Percentiles rank a stretch among this genome's conserved stretches.
Conservation (phyloP, 2,113 vertebrate genomes). For the Bubalus kerabau region DNA sequence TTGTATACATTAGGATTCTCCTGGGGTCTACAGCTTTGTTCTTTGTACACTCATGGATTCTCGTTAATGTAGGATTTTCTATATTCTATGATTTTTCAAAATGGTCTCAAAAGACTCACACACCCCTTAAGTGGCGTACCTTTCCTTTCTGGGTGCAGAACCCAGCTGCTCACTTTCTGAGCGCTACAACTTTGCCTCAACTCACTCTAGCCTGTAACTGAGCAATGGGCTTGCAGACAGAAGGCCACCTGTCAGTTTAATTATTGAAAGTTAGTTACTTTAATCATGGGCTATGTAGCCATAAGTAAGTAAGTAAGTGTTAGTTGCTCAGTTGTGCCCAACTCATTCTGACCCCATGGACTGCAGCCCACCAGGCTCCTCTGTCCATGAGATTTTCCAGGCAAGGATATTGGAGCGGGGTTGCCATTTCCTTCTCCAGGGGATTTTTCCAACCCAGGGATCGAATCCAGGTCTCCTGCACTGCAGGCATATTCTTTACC, state of each 20-base stretch:
- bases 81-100: neutral
- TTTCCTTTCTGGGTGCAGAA: constrained; percentile 36
- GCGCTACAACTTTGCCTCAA: neutral
- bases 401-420: neutral
- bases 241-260: constrained; percentile 29
- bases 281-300: neutral
- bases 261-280: neutral
- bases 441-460: neutral
- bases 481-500: neutral
- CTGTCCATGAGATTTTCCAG: neutral
- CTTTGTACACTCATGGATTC: neutral
- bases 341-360: neutral
- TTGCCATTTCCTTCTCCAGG: neutral
- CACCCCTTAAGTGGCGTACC: neutral
- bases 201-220: constrained; percentile 11
- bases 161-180: neutral
- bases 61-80: neutral
- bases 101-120: neutral
- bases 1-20: neutral
- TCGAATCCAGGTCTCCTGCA: neutral
- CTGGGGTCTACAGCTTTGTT: neutral
- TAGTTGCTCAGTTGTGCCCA: neutral
- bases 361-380: neutral
- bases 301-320: neutral
- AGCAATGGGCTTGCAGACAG: constrained; percentile 49